These are phyloP conservation scores for Mythimna albipuncta DNA, from an alignment of 2,888 invertebrate genomes.

Conservation along the genomic window DNA sequence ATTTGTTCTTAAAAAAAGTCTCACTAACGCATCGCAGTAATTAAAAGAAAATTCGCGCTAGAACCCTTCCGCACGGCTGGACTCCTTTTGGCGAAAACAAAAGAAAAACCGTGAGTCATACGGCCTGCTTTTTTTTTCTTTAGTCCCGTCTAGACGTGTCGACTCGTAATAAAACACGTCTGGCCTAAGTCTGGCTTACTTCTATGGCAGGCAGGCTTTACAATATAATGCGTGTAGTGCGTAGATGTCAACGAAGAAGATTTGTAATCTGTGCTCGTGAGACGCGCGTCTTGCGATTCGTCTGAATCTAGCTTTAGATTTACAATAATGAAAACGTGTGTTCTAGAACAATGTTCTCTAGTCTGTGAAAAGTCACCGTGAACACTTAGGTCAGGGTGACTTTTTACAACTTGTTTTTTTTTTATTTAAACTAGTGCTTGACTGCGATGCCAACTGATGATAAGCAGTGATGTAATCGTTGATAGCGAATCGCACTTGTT, in stretches of 20 bases:
- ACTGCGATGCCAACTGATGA: no score
- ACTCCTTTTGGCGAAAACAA: slow-evolving; percentile 32
- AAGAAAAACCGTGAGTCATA: slow-evolving; percentile 24
- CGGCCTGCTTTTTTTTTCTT: slow-evolving; percentile 25
- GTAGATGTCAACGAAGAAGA: slow-evolving; percentile 9
- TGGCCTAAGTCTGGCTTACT: slow-evolving; percentile 38
- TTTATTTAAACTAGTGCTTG: no score
- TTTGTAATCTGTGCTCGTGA: slow-evolving; percentile 29
- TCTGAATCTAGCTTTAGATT: slow-evolving; percentile 24
- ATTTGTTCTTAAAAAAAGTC: not conserved
- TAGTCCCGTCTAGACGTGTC: slow-evolving; percentile 46
- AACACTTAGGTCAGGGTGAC: no score
- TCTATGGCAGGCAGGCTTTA: slow-evolving; percentile 15
- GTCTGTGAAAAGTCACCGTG: no score
- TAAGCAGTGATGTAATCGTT: no score
- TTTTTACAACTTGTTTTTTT: no score
- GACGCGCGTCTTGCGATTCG: not conserved
- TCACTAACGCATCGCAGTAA: not conserved
- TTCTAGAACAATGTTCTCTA: not conserved
- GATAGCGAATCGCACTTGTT: no score
- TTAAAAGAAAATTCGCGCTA: slow-evolving; percentile 14
- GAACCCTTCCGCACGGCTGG: slow-evolving; percentile 24
- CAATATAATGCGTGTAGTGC: slow-evolving; percentile 17
- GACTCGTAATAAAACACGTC: slow-evolving; percentile 42
- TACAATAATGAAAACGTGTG: not conserved